Evolutionary conservation across 2,888 invertebrate species (phyloP), one percentile per base, ranked within the genome.

Genomic region (Steinernema carpocapsae): DNA sequence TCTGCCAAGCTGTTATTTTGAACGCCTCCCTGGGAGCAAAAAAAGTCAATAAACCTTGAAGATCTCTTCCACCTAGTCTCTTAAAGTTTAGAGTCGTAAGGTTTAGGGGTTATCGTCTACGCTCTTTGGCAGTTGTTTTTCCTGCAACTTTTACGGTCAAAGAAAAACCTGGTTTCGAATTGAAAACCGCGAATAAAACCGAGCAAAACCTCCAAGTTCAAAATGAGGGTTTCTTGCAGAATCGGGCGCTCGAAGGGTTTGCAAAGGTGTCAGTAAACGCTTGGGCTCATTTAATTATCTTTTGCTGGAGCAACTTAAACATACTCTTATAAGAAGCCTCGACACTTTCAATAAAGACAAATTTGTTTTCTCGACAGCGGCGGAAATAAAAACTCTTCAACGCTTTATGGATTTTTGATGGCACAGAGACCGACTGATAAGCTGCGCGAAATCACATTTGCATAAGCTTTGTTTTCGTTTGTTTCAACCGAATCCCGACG

Each of bases 381-480:
- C 19, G 19, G 48, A 48, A 19, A 17, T 19, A 19, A 19, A 48
- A 48, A 19, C 19, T 48, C n/a, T 14, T 19, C n/a, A 48, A 14
- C 48, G 64, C 12, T 26, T 17, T 32, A 17, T n/a, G 17, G 19
- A 37, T 17, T 32, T 64, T 64, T 17, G 1, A 1, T 26, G 32
- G 29, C 22, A 32, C n/a, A 6, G 3, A 64, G 56, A 32, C 64
- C 24, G 64, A 64, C 32, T 64, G 64, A 64, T 64, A 64, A 64
- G 64, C 56, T 56, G 12, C 32, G 64, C 37, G 29, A 64, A 64
- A 64, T 64, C 64, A 64, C 64, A 64, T 64, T 64, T 64, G 29
- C 64, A 64, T 64, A 64, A 64, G 64, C 64, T 64, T 64, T 64
- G 64, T 64, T 64, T 64, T 64, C 32, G 17, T 12, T 64, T 32